Base-by-base conservation (phyloP, 1,140 invertebrate genomes). In the Triops longicaudatus region DNA sequence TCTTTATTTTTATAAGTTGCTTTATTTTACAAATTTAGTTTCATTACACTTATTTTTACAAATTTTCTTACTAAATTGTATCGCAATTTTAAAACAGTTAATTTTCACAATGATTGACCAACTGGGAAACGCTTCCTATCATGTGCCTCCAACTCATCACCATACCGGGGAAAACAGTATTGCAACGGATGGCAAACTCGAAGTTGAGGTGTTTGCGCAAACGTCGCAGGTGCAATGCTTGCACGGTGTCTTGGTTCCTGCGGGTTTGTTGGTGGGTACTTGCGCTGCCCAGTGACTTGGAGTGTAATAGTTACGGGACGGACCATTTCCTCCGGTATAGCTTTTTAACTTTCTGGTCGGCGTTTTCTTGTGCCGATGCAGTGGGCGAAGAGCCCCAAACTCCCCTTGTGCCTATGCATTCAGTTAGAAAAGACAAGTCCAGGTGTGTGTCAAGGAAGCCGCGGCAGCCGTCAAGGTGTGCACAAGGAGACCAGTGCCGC, bases 371-470 rank as follows among this genome's bases (percentile, higher is more conserved):
- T 63, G 22, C 50, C 22, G 17, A 63, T 12, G 17, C 14, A 63
- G 43, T n/a, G n/a, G 31, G 31, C 31, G 31, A 37, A 37, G 31
- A 37, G 31, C 31, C n/a, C n/a, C 31, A 7, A 37, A 37, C 31
- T 37, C 31, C 50, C 50, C 50, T 63, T 63, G 50, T 63, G 50
- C 50, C 50, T 63, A 63, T 63, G 50, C 50, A 63, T 63, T 63
- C 50, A 63, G 17, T n/a, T 14, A 22, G 50, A 63, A 63, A 63
- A 63, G 50, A 63, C 50, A 37, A 37, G 50, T 63, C 50, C 50
- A 63, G 50, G 50, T 63, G 50, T 63, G 50, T 63, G 50, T 63
- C 50, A 63, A 63, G 14, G 50, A 63, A 63, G 50, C 50, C 50
- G 14, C 50, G 31, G 31, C 31, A 37, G 31, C 31, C 31, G 50